Percentiles rank a stretch among this genome's conserved stretches.
phyloP scores from a whole-genome alignment of 2,888 invertebrate genomes.

The Metellina segmentata region DNA sequence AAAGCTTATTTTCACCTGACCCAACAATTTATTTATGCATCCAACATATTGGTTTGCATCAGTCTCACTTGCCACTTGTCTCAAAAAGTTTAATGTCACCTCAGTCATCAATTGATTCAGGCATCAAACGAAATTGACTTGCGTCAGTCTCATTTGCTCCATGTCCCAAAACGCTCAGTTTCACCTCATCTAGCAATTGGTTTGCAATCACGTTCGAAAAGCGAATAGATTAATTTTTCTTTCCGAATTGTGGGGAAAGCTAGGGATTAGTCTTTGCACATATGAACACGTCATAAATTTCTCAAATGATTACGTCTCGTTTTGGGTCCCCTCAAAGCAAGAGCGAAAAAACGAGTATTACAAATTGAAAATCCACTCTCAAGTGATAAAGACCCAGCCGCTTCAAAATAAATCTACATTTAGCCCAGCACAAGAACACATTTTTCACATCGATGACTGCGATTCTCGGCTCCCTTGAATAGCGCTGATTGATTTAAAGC shows the following conservation, averaged over 20 bases:
- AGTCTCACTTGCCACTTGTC: too few relatives aligned
- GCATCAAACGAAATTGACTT: too few relatives aligned
- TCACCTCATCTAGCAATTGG: too few relatives aligned
- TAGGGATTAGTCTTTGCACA: background rate
- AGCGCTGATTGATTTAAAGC: slow-evolving; percentile 66
- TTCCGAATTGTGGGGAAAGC: background rate
- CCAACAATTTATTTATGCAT: too few relatives aligned
- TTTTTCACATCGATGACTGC: slow-evolving; percentile 65
- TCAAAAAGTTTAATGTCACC: too few relatives aligned
- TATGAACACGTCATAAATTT: background rate
- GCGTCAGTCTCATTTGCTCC: too few relatives aligned
- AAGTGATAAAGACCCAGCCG: slow-evolving; percentile 6
- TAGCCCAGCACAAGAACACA: slow-evolving; percentile 35
- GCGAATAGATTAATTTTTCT: too few relatives aligned
- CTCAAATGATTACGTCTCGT: background rate
- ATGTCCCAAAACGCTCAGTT: too few relatives aligned
- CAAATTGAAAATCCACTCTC: slow-evolving; percentile 34
- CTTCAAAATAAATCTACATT: slow-evolving; percentile 54
- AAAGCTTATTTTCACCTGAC: too few relatives aligned
- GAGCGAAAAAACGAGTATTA: background rate
- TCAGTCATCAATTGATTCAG: too few relatives aligned
- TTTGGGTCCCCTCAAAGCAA: background rate
- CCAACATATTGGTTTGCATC: too few relatives aligned
- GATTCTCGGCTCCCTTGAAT: slow-evolving; percentile 36
- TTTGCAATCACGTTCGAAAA: too few relatives aligned